phyloP scores from a whole-genome alignment of 2,113 vertebrate genomes.

The Eidolon helvum region DNA sequence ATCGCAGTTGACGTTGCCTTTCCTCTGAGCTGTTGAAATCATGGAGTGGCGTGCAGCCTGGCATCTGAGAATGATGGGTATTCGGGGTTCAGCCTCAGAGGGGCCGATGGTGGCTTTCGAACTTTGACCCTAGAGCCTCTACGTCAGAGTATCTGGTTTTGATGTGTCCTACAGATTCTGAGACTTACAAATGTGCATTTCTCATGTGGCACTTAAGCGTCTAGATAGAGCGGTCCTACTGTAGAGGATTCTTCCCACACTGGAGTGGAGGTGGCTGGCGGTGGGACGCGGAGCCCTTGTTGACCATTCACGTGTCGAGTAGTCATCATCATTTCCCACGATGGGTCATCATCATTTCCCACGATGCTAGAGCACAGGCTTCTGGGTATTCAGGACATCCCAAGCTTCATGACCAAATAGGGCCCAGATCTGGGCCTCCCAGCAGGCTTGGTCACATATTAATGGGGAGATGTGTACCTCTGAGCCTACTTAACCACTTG shows the following conservation, averaged over 20 bases:
- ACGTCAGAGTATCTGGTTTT: background rate
- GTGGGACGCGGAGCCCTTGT: accelerated
- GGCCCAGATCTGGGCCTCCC: background rate
- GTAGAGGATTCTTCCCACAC: too few relatives aligned
- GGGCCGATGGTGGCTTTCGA: background rate
- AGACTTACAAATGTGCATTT: background rate
- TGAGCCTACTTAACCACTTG: background rate
- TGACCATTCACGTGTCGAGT: background rate
- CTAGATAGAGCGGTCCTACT: background rate
- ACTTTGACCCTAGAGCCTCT: background rate
- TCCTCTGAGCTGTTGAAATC: background rate
- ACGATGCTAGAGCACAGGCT: background rate
- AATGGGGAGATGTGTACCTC: background rate
- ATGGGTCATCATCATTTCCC: background rate
- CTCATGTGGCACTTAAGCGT: background rate
- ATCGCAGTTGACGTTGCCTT: accelerated
- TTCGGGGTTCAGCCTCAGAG: background rate
- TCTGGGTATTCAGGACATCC: background rate
- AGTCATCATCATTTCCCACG: background rate
- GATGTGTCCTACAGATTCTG: background rate
- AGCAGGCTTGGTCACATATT: background rate
- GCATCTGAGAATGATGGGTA: background rate
- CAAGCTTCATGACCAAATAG: background rate
- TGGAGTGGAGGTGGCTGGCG: background rate
- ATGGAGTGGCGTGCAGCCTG: background rate